Evolutionary conservation across 1,140 invertebrate species (phyloP).

Genomic region (Rhizoglyphus robini): DNA sequence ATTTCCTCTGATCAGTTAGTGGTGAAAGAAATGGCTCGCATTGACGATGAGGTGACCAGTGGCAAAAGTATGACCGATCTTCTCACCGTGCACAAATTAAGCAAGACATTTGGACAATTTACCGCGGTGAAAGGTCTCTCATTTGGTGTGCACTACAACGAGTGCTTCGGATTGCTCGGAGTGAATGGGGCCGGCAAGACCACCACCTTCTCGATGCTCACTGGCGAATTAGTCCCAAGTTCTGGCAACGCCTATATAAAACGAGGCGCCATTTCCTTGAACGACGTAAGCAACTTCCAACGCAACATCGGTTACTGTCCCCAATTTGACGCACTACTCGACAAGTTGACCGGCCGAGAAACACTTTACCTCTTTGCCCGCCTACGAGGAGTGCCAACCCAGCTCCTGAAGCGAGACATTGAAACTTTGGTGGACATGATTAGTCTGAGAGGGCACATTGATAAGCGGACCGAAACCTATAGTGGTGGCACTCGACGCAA

Average conservation of each 20-base stretch:
- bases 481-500: conserved; percentile 45
- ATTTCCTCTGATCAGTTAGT: too few relatives aligned
- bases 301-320: conserved; percentile 42
- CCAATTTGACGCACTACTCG: conserved; percentile 58
- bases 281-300: conserved; percentile 42
- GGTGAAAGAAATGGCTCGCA: conserved; percentile 1
- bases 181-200: conserved; percentile 36
- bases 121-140: conserved; percentile 25
- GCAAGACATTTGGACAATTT: conserved; percentile 24
- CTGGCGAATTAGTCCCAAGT: conserved; percentile 31
- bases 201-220: conserved; percentile 33
- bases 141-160: conserved; percentile 30
- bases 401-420: conserved; percentile 29
- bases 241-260: conserved; percentile 30
- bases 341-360: conserved; percentile 46
- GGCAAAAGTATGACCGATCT: conserved; percentile 14
- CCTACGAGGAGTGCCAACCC: conserved; percentile 46
- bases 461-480: conserved; percentile 27
- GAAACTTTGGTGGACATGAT: conserved; percentile 26
- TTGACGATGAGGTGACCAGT: neutral
- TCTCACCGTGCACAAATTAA: conserved; percentile 22
- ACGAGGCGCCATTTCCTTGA: conserved; percentile 7
- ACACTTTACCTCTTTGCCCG: conserved; percentile 56
- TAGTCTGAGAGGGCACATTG: conserved; percentile 27
- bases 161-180: conserved; percentile 41